A percentile compares a stretch with the other conserved stretches of the same genome.
These are phyloP conservation scores for Microplitis demolitor DNA, from an alignment of 1,140 invertebrate genomes.

Conservation along the genomic window DNA sequence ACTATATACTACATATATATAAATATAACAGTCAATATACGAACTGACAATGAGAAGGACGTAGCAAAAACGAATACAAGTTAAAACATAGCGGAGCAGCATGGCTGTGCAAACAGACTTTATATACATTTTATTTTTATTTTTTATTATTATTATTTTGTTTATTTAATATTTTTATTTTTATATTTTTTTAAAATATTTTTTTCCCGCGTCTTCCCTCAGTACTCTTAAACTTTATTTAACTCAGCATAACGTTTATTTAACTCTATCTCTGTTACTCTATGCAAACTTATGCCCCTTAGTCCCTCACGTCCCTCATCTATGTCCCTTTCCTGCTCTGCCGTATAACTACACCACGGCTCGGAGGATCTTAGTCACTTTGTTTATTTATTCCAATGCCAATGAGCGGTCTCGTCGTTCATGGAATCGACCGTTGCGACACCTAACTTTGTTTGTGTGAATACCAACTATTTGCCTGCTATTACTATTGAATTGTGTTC, in stretches of 20 bases:
- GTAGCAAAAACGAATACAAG: not conserved
- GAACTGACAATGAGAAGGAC: constrained; percentile 14
- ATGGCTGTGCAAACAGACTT: constrained; percentile 10
- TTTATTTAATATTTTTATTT: not conserved
- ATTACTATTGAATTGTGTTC: no score
- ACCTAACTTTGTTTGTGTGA: not conserved
- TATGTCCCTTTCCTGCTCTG: not conserved
- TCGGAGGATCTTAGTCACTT: constrained; percentile 7
- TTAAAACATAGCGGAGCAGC: not conserved
- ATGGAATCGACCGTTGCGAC: not conserved
- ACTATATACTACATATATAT: no score
- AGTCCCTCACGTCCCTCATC: not conserved
- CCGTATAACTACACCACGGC: no score
- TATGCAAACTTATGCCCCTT: not conserved
- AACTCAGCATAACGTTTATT: not conserved
- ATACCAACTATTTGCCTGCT: no score
- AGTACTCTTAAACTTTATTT: not conserved
- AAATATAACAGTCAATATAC: not conserved
- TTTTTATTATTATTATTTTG: not conserved
- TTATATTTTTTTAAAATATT: not conserved
- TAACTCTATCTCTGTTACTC: not conserved
- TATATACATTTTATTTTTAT: not conserved
- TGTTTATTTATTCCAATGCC: constrained; percentile 24
- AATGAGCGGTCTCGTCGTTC: constrained; percentile 7
- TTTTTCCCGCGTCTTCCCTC: not conserved